phyloP scores from a whole-genome alignment of 2,113 vertebrate genomes.

The Gallinago jamesoni region DNA sequence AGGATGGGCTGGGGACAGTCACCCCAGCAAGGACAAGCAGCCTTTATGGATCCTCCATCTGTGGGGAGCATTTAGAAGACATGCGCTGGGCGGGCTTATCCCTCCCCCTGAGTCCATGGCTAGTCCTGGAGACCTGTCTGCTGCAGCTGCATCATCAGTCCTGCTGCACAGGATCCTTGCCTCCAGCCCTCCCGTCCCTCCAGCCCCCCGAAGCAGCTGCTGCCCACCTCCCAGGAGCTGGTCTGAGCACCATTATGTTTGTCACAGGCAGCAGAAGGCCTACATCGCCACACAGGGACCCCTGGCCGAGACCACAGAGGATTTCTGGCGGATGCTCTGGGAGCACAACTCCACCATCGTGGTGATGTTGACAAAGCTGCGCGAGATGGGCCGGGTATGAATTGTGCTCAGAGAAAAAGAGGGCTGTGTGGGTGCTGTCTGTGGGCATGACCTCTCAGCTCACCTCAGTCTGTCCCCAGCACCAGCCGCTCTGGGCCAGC shows the following conservation, averaged over 20 bases:
- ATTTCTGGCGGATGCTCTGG: constrained; percentile 99
- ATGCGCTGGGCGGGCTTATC: not conserved
- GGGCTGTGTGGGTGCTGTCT: not conserved
- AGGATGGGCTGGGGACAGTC: not conserved
- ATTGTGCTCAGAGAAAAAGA: not conserved
- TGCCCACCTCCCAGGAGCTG: not conserved
- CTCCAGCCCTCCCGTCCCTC: not conserved
- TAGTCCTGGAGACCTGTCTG: not conserved
- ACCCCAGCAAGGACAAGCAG: not conserved
- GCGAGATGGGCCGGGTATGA: constrained; percentile 94
- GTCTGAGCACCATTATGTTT: not conserved
- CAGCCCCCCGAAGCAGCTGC: not conserved
- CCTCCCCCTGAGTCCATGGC: not conserved
- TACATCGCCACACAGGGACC: constrained; percentile 97
- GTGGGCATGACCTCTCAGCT: not conserved
- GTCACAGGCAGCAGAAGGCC: constrained; percentile 91
- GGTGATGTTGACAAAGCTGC: constrained; percentile 95
- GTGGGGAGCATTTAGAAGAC: not conserved
- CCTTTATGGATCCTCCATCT: not conserved
- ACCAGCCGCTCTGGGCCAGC: fast-evolving
- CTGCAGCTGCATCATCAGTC: not conserved
- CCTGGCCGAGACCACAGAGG: constrained; percentile 92
- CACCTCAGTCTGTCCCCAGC: not conserved
- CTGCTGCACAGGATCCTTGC: not conserved
- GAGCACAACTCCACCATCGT: constrained; percentile 98